A percentile compares a stretch with the other conserved stretches of the same genome.
Evolutionary conservation across 2,113 vertebrate genomes (phyloP).

Genomic region (Chiloscyllium plagiosum): DNA sequence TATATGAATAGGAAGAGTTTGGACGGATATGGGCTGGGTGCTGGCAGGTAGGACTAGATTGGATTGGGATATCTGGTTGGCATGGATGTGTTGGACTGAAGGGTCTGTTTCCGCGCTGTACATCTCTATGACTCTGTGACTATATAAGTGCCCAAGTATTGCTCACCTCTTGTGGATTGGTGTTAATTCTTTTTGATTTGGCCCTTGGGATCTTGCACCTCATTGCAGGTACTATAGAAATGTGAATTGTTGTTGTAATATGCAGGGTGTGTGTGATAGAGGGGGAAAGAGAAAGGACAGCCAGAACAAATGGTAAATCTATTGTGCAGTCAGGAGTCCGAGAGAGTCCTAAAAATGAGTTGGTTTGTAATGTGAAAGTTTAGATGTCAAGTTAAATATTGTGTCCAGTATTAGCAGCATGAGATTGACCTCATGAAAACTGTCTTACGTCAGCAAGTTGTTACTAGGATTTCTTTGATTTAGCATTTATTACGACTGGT

Average conservation of each 20-base stretch:
- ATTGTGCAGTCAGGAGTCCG: neutral
- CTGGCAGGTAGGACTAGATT: no score
- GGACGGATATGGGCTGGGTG: no score
- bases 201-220: neutral
- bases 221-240: neutral
- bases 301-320: neutral
- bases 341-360: neutral
- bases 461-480: neutral
- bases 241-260: no score
- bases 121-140: no score
- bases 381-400: neutral
- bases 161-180: neutral
- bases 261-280: neutral
- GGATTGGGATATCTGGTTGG: no score
- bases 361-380: neutral
- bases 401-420: neutral
- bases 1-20: no score
- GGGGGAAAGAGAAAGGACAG: neutral
- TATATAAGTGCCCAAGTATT: no score
- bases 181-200: neutral
- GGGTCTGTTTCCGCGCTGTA: no score
- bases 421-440: neutral
- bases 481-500: neutral
- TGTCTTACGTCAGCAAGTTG: neutral
- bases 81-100: no score